Evolutionary conservation across 2,888 invertebrate species (phyloP), one percentile per base, ranked within the genome.

Genomic region (Therioaphis trifolii): DNA sequence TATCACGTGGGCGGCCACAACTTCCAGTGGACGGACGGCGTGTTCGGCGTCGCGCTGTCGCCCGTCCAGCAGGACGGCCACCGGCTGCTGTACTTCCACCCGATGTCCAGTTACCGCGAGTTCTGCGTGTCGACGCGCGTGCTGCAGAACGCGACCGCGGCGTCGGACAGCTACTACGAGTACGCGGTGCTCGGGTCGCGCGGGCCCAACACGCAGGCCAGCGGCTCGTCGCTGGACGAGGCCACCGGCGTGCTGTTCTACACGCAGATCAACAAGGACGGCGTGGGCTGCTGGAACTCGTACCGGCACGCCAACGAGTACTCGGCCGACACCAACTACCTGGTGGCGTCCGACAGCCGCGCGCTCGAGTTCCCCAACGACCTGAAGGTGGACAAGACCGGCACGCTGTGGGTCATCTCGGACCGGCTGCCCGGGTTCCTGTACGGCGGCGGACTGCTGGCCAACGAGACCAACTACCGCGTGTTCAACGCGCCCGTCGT

Each of bases 1-100:
- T 95, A 93, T 87, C 92, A 93, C 84, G 89, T 95, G 0, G 93
- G 94, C 85, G 93, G 93, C 2, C 87, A 94, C 93, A 93, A 93
- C 85, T 95, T 95, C 87, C 93, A 94, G 87, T 95, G 95, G 95
- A 94, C 93, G 0, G 95, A 95, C 88, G 95, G 95, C 1, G 91
- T 95, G 0, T 95, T 95, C 86, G 94, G 93, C 21, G 87, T 95
- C 85, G 92, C 94, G 0, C 87, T 94, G 68, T 92, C 93, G n/a
- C 92, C 93, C 3, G 87, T 90, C 0, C 87, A 89, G 0, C 52
- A 87, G 0, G 90, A 92, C 86, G 86, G 87, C 0, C 86, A 86
- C 85, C 90, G 93, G 75, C 90, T 92, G 4, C 88, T 95, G 35
- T 95, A 92, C 87, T 95, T 94, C 88, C 94, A 95, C 88, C 92